These are phyloP conservation scores for Hyles euphorbiae DNA, from an alignment of 1,140 invertebrate genomes.

Conservation along the genomic window DNA sequence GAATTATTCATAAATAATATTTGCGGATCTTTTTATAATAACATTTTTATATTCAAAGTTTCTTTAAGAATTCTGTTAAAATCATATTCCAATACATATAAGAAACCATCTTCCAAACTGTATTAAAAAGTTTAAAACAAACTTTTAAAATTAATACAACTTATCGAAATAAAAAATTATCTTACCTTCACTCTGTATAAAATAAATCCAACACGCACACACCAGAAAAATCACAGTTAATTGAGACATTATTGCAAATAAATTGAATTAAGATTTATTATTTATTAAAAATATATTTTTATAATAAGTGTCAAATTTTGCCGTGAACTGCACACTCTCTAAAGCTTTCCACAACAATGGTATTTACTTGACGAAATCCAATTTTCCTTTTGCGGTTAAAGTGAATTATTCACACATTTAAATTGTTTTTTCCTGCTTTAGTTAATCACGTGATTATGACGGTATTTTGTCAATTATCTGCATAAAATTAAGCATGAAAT, in stretches of 20 bases:
- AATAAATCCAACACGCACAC: constrained; percentile 26
- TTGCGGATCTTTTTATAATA: no score
- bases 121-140: no score
- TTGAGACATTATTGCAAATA: constrained; percentile 19
- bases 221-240: constrained; percentile 16
- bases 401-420: constrained; percentile 11
- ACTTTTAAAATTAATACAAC: no score
- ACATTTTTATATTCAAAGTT: no score
- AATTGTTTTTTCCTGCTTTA: constrained; percentile 1
- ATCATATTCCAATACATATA: background rate
- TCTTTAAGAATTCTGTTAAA: background rate
- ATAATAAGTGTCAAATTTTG: no score
- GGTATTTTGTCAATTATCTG: no score
- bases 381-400: constrained; percentile 10
- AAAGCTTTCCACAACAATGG: background rate
- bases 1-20: no score
- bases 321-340: background rate
- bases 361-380: background rate
- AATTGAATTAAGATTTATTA: constrained; percentile 4
- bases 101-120: no score
- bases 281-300: no score
- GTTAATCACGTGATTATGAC: no score
- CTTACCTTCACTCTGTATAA: constrained; percentile 27
- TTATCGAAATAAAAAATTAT: constrained; percentile 2
- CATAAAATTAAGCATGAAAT: no score